These are phyloP conservation scores for Sebastes cheni DNA, from an alignment of 2,797 vertebrate species.

Conservation along the genomic window DNA sequence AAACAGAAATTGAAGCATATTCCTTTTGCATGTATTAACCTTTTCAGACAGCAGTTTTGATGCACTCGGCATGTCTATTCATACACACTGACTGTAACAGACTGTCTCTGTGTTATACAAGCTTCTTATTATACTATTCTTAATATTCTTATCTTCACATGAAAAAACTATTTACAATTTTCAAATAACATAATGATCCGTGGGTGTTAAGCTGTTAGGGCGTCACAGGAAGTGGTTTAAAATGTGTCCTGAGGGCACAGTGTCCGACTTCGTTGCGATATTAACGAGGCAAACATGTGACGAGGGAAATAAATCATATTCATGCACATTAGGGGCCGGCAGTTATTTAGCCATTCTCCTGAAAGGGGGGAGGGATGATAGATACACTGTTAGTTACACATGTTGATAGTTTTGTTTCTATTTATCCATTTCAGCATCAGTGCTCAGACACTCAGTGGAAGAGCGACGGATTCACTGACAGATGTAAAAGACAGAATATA, in stretches of 20 bases:
- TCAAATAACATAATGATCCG: not conserved
- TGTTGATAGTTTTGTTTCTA: not conserved
- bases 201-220: not conserved
- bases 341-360: not conserved
- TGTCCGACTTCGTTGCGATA: not conserved
- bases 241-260: not conserved
- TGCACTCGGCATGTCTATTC: not conserved
- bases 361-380: not conserved
- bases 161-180: not conserved
- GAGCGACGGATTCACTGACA: conserved; percentile 17
- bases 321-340: not conserved
- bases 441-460: conserved; percentile 2
- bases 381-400: not conserved
- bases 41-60: not conserved
- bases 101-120: not conserved
- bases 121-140: not conserved
- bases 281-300: not conserved
- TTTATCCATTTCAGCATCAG: conserved; percentile 20
- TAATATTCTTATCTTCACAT: not conserved
- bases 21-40: conserved; percentile 42
- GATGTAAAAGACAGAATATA: conserved; percentile 20
- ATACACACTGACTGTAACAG: not conserved
- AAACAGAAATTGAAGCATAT: not conserved
- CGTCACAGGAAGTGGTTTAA: not conserved
- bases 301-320: not conserved